Percentiles rank a stretch among this genome's conserved stretches.
These are phyloP conservation scores for Protophormia terraenovae DNA, from an alignment of 2,888 invertebrate species.

Conservation along the genomic window DNA sequence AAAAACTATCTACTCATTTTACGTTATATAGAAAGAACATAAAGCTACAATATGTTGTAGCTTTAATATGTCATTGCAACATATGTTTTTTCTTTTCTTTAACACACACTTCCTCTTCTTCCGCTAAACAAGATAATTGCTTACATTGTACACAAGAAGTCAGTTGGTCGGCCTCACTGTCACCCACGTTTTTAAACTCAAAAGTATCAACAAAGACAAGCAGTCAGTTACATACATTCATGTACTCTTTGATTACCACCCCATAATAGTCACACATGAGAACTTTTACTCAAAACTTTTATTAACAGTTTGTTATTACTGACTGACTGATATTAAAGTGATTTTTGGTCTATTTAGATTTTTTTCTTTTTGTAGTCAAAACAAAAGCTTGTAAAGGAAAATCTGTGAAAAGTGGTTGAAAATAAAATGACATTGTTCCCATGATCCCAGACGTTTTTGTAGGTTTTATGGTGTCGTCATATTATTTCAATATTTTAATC, in stretches of 20 bases:
- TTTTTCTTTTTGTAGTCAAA: not conserved
- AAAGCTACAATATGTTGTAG: not conserved
- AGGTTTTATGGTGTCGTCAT: not conserved
- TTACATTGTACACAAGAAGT: too few relatives aligned
- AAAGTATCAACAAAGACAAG: not conserved
- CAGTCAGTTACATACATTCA: not conserved
- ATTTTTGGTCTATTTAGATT: not conserved
- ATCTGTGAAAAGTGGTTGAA: constrained; percentile 46
- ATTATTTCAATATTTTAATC: constrained; percentile 17
- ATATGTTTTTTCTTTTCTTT: not conserved
- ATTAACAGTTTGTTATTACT: not conserved
- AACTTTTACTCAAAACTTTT: constrained; percentile 20
- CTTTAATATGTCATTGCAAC: constrained; percentile 6
- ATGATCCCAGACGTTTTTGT: constrained; percentile 18
- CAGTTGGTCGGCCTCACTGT: not conserved
- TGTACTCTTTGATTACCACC: not conserved
- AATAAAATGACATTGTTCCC: constrained; percentile 31
- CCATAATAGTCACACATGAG: constrained; percentile 56
- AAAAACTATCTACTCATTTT: not conserved
- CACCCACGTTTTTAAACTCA: constrained; percentile 39
- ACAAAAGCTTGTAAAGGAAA: constrained; percentile 27
- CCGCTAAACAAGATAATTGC: not conserved
- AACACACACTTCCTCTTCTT: not conserved
- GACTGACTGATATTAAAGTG: constrained; percentile 23
- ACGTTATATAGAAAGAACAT: not conserved